These are phyloP conservation scores for Columba livia DNA, from an alignment of 2,113 vertebrate genomes.

Conservation along the genomic window DNA sequence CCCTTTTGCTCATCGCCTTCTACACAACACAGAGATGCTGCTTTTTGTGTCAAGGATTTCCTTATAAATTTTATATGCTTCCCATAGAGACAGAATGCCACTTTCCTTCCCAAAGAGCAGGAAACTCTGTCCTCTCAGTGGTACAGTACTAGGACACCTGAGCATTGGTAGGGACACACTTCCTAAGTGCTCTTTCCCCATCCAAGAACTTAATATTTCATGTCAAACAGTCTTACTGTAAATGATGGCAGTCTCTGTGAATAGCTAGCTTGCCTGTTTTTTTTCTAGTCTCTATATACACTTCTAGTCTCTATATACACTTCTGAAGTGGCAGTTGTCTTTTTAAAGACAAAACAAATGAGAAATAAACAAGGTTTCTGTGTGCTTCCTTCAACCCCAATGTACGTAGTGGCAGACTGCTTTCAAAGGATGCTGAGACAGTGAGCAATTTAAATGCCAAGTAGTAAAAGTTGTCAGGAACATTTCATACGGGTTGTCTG, in stretches of 20 bases:
- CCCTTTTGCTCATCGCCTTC: neutral
- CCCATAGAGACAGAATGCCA: too few relatives aligned
- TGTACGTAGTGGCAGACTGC: neutral
- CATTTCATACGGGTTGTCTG: neutral
- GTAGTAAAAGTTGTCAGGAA: neutral
- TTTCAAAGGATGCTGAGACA: neutral
- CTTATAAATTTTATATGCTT: neutral
- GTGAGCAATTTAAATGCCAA: neutral
- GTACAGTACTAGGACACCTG: neutral
- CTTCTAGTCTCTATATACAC: neutral
- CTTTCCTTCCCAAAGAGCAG: neutral
- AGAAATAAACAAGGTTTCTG: neutral
- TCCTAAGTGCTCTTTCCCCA: neutral
- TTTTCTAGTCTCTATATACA: neutral
- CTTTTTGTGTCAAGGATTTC: neutral
- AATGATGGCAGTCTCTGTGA: neutral
- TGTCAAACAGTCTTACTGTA: neutral
- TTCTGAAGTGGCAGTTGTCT: neutral
- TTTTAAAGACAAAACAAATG: neutral
- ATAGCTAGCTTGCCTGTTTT: neutral
- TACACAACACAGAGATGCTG: neutral
- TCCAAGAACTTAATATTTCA: neutral
- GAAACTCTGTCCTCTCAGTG: neutral
- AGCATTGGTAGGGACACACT: neutral
- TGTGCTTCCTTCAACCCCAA: neutral